Conservation (phyloP, 2,888 invertebrate genomes). For the Chrysomela aeneicollis region DNA sequence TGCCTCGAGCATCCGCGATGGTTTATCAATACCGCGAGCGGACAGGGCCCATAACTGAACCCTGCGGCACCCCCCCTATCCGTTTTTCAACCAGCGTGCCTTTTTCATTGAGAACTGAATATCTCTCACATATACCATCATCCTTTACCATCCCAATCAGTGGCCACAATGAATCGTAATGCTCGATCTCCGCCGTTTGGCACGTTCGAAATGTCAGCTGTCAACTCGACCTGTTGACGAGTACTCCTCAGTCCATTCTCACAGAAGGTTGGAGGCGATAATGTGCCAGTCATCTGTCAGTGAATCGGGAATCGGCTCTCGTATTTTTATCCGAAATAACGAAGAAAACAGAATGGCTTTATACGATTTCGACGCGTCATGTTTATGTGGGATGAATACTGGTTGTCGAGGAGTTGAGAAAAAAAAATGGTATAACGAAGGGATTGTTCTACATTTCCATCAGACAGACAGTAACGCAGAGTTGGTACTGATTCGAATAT, state of each 20-base stretch:
- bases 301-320: neutral
- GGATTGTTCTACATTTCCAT: neutral
- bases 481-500: too few species aligned
- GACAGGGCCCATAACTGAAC: too few species aligned
- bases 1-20: too few species aligned
- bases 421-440: neutral
- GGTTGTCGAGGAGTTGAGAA: neutral
- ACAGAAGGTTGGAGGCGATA: neutral
- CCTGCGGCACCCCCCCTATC: too few species aligned
- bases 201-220: slow-evolving; percentile 51
- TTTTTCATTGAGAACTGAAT: neutral
- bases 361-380: neutral
- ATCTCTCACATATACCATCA: slow-evolving; percentile 10
- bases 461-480: too few species aligned
- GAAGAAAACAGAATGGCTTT: slow-evolving; percentile 8
- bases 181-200: slow-evolving; percentile 51
- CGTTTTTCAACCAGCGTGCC: too few species aligned
- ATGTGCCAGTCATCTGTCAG: slow-evolving; percentile 16
- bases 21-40: too few species aligned
- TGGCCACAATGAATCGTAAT: slow-evolving; percentile 44
- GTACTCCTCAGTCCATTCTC: neutral
- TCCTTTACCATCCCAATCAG: slow-evolving; percentile 8
- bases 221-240: slow-evolving; percentile 31
- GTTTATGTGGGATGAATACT: neutral
- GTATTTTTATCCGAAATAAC: slow-evolving; percentile 1